These are phyloP conservation scores for Euphonia xanthogaster DNA, from an alignment of 2,797 vertebrate genomes.

Conservation along the genomic window DNA sequence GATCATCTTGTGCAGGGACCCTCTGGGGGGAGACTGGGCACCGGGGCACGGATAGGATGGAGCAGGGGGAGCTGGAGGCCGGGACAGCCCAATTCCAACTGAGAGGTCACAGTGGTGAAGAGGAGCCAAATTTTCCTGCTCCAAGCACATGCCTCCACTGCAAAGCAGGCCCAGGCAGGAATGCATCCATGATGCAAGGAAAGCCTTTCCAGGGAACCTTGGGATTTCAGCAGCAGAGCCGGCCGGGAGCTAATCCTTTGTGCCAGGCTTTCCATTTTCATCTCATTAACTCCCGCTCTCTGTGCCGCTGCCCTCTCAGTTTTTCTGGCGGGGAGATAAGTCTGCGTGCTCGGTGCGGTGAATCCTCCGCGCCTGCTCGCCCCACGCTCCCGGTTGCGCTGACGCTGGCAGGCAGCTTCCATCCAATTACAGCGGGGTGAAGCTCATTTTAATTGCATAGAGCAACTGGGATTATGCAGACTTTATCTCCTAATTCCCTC, in stretches of 20 bases:
- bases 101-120: background rate
- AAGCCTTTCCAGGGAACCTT: background rate
- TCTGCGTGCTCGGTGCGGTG: background rate
- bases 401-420: conserved; percentile 61
- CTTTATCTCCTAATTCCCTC: conserved; percentile 73
- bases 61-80: background rate
- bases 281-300: conserved; percentile 53
- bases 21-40: fast-evolving
- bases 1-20: background rate
- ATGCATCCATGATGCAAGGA: background rate
- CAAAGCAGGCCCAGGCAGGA: background rate
- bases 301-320: conserved; percentile 35
- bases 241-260: conserved; percentile 48
- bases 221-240: background rate
- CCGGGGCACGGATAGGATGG: fast-evolving
- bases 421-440: conserved; percentile 67
- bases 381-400: background rate
- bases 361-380: background rate
- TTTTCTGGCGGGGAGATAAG: conserved; percentile 51
- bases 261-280: conserved; percentile 61
- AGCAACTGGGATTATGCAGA: conserved; percentile 70
- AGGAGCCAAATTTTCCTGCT: background rate
- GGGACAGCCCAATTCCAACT: background rate
- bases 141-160: background rate
- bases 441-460: conserved; percentile 75